Evolutionary conservation across 2,113 vertebrate species (phyloP).

Genomic region (Bubo blakistoni): DNA sequence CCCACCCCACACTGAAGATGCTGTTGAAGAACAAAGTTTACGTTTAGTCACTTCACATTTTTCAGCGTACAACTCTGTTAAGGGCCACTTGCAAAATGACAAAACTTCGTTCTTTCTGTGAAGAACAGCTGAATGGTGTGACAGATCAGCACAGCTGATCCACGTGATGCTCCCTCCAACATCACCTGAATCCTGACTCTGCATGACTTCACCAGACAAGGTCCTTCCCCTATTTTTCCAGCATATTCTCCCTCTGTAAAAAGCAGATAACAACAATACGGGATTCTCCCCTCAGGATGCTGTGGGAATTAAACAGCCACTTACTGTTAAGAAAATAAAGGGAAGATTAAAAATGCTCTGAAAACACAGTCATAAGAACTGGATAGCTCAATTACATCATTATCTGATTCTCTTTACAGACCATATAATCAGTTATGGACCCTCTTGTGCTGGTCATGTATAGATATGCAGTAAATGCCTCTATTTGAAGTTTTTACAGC

Average conservation of each 20-base stretch:
- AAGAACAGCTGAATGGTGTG: background rate
- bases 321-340: background rate
- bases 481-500: background rate
- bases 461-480: background rate
- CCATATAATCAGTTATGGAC: background rate
- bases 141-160: background rate
- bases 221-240: background rate
- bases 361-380: background rate
- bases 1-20: rapidly evolving
- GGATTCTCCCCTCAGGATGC: background rate
- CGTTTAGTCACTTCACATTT: background rate
- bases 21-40: background rate
- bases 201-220: background rate
- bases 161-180: background rate
- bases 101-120: background rate
- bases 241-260: background rate
- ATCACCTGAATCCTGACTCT: background rate
- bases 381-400: background rate
- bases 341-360: background rate
- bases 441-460: background rate
- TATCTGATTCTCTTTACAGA: background rate
- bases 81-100: background rate
- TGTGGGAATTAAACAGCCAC: background rate
- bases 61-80: background rate
- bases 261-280: background rate